Evolutionary conservation across 2,797 vertebrate species (phyloP).

Genomic region (Uromys caudimaculatus): DNA sequence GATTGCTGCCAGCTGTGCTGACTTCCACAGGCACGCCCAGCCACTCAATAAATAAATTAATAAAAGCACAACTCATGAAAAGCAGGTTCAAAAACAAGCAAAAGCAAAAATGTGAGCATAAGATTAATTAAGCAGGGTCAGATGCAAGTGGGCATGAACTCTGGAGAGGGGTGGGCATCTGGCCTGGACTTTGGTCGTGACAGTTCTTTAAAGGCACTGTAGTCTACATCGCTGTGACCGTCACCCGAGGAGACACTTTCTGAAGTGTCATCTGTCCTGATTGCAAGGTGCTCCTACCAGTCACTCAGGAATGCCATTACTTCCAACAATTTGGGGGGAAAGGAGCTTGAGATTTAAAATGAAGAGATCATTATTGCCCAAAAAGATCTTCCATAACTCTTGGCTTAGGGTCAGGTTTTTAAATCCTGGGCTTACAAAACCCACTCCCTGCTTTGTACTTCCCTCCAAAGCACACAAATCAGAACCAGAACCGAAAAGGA

Average conservation of each 20-base stretch:
- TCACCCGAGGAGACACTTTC: neutral
- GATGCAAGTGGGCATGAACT: neutral
- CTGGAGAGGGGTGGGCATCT: neutral
- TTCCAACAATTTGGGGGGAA: neutral
- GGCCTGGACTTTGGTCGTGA: neutral
- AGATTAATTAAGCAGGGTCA: neutral
- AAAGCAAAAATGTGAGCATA: neutral
- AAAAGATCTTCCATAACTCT: no score
- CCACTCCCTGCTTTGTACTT: neutral
- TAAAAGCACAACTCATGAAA: neutral
- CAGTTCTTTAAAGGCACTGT: neutral
- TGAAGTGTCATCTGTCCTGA: neutral
- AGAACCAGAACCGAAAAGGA: neutral
- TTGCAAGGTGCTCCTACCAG: neutral
- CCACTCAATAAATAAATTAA: neutral
- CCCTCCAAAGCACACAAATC: neutral
- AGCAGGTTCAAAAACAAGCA: neutral
- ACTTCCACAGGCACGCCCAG: neutral
- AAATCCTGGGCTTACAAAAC: neutral
- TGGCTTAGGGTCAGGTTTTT: neutral
- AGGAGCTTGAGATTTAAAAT: neutral
- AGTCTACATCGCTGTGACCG: neutral
- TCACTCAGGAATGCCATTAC: neutral
- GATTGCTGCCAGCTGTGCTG: neutral
- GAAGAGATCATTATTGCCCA: neutral